A percentile compares a stretch with the other conserved stretches of the same genome.
phyloP scores from a whole-genome alignment of 2,797 vertebrate species.

The Macrochelys suwanniensis region DNA sequence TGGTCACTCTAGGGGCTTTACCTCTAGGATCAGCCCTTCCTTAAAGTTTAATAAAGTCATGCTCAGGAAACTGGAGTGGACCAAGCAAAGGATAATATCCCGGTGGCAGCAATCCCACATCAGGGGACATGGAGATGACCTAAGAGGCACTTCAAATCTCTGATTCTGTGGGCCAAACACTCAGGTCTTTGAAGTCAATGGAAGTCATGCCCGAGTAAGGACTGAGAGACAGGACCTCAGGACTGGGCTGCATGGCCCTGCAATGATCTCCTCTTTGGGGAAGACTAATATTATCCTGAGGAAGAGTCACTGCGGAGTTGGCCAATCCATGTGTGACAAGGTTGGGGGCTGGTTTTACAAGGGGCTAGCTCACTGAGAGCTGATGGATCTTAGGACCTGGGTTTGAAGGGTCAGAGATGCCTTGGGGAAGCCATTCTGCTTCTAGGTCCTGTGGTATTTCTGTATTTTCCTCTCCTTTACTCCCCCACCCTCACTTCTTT shows the following conservation, averaged over 20 bases:
- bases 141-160: background rate
- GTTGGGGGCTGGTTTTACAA: background rate
- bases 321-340: no score
- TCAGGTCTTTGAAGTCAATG: background rate
- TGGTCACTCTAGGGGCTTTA: background rate
- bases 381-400: fast-evolving
- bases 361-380: background rate
- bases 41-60: fast-evolving
- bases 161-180: background rate
- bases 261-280: background rate
- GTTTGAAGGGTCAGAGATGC: fast-evolving
- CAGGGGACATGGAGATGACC: background rate
- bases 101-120: background rate
- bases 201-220: background rate
- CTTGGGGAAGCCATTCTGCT: background rate
- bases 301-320: no score
- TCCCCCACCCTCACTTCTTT: background rate
- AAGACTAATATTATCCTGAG: background rate
- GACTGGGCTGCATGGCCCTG: background rate
- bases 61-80: fast-evolving
- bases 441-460: fast-evolving
- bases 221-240: background rate
- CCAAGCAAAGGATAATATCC: background rate
- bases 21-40: fast-evolving
- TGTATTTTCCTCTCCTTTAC: slow-evolving; percentile 6